Conservation (phyloP, 2,113 vertebrate species). For the Xyrauchen texanus region DNA sequence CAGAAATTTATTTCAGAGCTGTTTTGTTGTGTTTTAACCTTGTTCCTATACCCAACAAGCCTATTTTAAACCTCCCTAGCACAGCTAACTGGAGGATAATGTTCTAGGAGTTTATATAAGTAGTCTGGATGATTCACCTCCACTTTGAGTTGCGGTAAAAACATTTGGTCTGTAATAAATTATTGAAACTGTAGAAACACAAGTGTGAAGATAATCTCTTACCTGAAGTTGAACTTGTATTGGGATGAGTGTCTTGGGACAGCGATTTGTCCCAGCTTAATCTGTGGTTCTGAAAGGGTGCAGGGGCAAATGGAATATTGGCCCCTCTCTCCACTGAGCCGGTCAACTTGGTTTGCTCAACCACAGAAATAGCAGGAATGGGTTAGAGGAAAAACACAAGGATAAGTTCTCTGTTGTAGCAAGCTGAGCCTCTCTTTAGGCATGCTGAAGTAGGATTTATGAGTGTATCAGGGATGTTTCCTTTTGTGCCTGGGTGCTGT, state of each 20-base stretch:
- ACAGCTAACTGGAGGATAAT: no score
- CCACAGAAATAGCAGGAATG: slow-evolving; percentile 48
- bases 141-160: not conserved
- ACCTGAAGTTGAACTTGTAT: slow-evolving; percentile 50
- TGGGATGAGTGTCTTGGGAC: slow-evolving; percentile 43
- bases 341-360: slow-evolving; percentile 4
- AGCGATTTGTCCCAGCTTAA: slow-evolving; percentile 37
- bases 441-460: not conserved
- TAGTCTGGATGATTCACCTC: not conserved
- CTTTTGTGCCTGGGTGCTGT: no score
- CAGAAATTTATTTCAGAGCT: not conserved
- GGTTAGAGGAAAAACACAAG: slow-evolving; percentile 55
- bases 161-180: not conserved
- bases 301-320: slow-evolving; percentile 50
- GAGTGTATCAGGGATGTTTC: not conserved
- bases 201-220: slow-evolving; percentile 19
- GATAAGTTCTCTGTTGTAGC: not conserved
- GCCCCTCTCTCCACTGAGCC: slow-evolving; percentile 24
- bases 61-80: no score
- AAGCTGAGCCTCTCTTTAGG: not conserved
- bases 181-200: not conserved
- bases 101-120: no score
- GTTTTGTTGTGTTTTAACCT: not conserved
- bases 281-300: slow-evolving; percentile 42
- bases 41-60: not conserved